These are phyloP conservation scores for Oscarella lobularis DNA, from an alignment of 37 sponge, comb jelly and placozoan genomes.

Conservation along the genomic window DNA sequence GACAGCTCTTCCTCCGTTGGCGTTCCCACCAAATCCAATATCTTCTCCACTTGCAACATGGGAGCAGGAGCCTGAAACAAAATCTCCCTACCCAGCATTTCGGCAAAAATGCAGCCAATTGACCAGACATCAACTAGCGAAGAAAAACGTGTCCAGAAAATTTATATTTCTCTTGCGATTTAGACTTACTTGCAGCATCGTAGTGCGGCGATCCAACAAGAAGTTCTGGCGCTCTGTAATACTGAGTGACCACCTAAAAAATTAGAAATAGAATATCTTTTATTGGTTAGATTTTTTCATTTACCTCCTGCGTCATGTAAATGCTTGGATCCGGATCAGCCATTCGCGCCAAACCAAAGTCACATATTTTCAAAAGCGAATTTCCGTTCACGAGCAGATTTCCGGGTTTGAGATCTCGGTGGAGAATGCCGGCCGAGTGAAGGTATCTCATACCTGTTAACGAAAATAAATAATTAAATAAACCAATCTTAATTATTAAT, in stretches of 20 bases:
- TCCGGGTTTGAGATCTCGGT: constrained; percentile 82
- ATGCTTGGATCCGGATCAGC: constrained; percentile 47
- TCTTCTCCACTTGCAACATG: constrained; percentile 52
- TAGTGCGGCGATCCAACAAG: constrained; percentile 78
- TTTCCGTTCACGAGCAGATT: constrained; percentile 75
- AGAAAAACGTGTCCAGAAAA: no score
- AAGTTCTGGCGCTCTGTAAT: constrained; percentile 78
- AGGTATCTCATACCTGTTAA: constrained; percentile 64
- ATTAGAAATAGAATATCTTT: neutral
- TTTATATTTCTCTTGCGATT: no score
- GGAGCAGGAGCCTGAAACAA: constrained; percentile 58
- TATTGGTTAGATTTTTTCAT: neutral
- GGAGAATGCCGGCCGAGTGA: constrained; percentile 80
- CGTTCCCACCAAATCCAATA: constrained; percentile 64
- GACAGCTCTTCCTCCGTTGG: constrained; percentile 32
- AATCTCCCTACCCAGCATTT: constrained; percentile 58
- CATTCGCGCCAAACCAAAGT: constrained; percentile 84
- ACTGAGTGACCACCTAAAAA: constrained; percentile 64
- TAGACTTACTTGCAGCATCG: constrained; percentile 54
- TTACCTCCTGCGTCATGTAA: constrained; percentile 68
- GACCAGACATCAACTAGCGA: constrained; percentile 94
- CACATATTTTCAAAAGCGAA: constrained; percentile 60
- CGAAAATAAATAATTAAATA: neutral
- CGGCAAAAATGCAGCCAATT: constrained; percentile 80
- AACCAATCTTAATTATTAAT: neutral